phyloP scores from a whole-genome alignment of 2,888 invertebrate genomes.

The Tryphoninae sp. region DNA sequence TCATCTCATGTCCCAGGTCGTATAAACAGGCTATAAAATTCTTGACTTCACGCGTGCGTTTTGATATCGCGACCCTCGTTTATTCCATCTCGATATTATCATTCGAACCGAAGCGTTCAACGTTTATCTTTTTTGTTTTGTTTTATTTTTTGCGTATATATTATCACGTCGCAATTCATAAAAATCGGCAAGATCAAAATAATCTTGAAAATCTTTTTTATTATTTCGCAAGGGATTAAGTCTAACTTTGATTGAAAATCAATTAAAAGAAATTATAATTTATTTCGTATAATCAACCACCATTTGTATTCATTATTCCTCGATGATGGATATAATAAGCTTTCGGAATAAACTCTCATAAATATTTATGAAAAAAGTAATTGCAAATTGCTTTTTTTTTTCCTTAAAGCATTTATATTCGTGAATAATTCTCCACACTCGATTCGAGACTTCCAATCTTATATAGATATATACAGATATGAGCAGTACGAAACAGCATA shows the following conservation, averaged over 20 bases:
- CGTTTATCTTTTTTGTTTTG: background rate
- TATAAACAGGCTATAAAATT: conserved; percentile 49
- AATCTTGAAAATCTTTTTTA: too few relatives aligned
- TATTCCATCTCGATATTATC: conserved; percentile 46
- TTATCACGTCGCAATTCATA: background rate
- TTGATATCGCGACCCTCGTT: conserved; percentile 34
- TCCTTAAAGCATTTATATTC: too few relatives aligned
- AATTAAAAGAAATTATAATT: background rate
- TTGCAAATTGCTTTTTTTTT: too few relatives aligned
- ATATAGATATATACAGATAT: background rate
- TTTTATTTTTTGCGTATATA: background rate
- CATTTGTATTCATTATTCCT: background rate
- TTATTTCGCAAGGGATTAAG: too few relatives aligned
- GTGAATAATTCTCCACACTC: background rate
- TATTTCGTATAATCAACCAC: background rate
- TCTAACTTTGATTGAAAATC: too few relatives aligned
- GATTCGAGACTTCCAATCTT: background rate
- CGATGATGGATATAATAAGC: conserved; percentile 8
- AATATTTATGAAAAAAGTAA: conserved; percentile 68
- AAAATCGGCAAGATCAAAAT: too few relatives aligned
- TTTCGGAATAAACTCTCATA: conserved; percentile 52
- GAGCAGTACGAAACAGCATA: conserved; percentile 66
- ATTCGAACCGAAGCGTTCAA: conserved; percentile 13
- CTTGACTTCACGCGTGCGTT: conserved; percentile 47
- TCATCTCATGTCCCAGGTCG: conserved; percentile 17